Evolutionary conservation across 2,888 invertebrate genomes (phyloP).

Genomic region (Noctua janthina): DNA sequence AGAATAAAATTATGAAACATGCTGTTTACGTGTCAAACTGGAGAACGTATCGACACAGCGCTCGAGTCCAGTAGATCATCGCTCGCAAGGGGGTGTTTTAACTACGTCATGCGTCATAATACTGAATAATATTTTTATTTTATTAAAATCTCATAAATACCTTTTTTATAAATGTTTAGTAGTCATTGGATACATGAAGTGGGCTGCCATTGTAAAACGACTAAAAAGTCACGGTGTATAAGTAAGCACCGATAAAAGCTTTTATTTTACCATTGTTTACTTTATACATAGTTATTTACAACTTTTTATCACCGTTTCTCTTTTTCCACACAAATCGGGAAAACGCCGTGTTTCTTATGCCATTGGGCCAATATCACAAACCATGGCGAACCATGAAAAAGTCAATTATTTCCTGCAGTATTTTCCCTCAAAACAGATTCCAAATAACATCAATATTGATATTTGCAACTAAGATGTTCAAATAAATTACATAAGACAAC

Average conservation of each 20-base stretch:
- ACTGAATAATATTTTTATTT: too few species aligned
- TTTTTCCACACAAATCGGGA: not conserved
- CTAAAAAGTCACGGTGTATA: too few species aligned
- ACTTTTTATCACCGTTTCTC: not conserved
- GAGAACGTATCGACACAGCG: too few species aligned
- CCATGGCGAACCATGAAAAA: not conserved
- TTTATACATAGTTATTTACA: not conserved
- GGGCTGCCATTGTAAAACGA: too few species aligned
- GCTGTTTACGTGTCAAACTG: too few species aligned
- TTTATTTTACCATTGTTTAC: not conserved
- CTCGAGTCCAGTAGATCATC: too few species aligned
- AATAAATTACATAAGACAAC: slow-evolving; percentile 46
- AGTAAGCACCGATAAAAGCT: not conserved
- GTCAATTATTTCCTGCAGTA: not conserved
- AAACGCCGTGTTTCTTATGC: not conserved
- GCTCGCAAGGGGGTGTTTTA: too few species aligned
- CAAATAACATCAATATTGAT: not conserved
- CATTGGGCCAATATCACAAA: not conserved
- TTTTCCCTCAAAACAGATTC: not conserved
- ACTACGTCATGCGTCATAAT: too few species aligned
- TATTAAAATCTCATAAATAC: too few species aligned
- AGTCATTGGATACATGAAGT: too few species aligned
- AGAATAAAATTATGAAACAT: too few species aligned
- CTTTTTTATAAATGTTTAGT: too few species aligned
- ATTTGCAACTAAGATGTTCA: slow-evolving; percentile 6